A percentile compares a stretch with the other conserved stretches of the same genome.
phyloP scores from a whole-genome alignment of 2,888 invertebrate species.

The Caenorhabditis afra region DNA sequence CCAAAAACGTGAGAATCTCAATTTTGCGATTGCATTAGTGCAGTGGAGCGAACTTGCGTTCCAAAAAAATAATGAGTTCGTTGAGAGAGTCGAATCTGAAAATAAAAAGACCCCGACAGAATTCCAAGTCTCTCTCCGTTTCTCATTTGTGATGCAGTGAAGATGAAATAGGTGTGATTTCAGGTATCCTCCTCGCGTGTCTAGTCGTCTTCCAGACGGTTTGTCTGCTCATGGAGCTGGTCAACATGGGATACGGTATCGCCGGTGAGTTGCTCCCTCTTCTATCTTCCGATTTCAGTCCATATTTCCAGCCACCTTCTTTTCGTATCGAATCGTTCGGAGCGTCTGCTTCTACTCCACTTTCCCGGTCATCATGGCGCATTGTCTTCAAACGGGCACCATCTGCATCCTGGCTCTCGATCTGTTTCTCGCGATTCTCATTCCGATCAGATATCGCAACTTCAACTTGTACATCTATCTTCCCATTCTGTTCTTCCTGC shows the following conservation, averaged over 20 bases:
- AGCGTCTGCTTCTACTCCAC: constrained; percentile 35
- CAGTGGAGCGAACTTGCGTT: background rate
- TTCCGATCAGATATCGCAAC: constrained; percentile 23
- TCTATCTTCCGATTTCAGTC: too few relatives aligned
- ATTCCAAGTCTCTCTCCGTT: too few relatives aligned
- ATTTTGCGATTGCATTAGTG: background rate
- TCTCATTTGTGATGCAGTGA: too few relatives aligned
- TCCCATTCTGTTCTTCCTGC: background rate
- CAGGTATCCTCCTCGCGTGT: constrained; percentile 33
- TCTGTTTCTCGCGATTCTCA: constrained; percentile 29
- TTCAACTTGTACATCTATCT: constrained; percentile 28
- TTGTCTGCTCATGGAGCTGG: constrained; percentile 35
- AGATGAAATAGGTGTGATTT: too few relatives aligned
- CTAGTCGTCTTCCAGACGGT: constrained; percentile 43
- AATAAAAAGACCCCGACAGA: background rate
- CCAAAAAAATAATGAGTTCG: background rate
- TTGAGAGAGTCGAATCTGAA: background rate
- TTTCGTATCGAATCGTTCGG: constrained; percentile 21
- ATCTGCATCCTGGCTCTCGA: constrained; percentile 42
- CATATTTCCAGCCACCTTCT: constrained; percentile 36
- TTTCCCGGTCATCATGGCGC: constrained; percentile 32
- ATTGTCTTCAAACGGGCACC: constrained; percentile 50
- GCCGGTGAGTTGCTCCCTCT: constrained; percentile 13
- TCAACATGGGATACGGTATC: constrained; percentile 40
- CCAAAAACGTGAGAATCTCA: background rate